Conservation (phyloP, 2,113 vertebrate species). For the Montifringilla adamsi region DNA sequence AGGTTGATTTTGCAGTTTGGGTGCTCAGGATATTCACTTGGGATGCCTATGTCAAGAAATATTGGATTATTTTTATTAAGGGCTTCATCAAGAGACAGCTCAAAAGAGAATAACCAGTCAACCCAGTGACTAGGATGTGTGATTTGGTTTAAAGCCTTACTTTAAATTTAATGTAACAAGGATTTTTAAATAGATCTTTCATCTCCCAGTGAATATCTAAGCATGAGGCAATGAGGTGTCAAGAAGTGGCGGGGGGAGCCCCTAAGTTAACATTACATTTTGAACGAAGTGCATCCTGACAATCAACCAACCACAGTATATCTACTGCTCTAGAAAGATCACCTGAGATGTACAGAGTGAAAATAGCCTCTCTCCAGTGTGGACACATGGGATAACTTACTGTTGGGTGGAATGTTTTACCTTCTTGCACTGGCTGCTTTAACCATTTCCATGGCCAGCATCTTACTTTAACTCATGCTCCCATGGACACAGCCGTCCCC, state of each 20-base stretch:
- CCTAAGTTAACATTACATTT: not conserved
- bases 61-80: constrained; percentile 14
- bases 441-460: not conserved
- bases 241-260: accelerated
- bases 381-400: not conserved
- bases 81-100: not conserved
- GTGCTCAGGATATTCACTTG: not conserved
- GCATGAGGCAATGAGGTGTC: not conserved
- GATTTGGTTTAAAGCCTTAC: not conserved
- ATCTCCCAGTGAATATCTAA: not conserved
- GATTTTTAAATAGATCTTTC: not conserved
- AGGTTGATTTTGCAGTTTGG: constrained; percentile 10
- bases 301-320: not conserved
- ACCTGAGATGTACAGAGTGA: not conserved
- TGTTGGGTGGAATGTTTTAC: not conserved
- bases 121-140: not conserved
- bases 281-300: not conserved
- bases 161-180: not conserved
- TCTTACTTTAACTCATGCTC: not conserved
- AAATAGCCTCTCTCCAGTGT: not conserved
- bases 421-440: not conserved
- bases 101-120: not conserved
- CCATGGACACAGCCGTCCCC: not conserved
- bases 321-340: not conserved
- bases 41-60: not conserved